Evolutionary conservation across 2,888 invertebrate genomes (phyloP).

Genomic region (Dilophus febrilis): DNA sequence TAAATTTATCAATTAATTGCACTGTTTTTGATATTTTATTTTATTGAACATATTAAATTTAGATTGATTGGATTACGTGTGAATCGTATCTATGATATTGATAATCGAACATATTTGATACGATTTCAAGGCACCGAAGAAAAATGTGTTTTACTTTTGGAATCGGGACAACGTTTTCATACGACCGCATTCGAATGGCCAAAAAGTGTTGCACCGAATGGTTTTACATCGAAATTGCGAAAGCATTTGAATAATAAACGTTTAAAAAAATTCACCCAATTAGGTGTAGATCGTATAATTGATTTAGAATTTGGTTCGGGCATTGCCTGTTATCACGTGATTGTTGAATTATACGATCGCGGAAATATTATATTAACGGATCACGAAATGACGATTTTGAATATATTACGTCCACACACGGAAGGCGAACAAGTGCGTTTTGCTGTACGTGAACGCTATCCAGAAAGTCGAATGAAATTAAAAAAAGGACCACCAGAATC

Average conservation of each 20-base stretch:
- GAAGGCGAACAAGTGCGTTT: constrained; percentile 81
- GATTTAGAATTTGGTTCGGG: constrained; percentile 89
- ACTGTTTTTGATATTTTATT: constrained; percentile 4
- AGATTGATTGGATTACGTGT: constrained; percentile 84
- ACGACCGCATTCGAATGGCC: constrained; percentile 97
- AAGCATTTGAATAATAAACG: constrained; percentile 95
- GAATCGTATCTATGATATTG: constrained; percentile 94
- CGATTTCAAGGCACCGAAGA: constrained; percentile 69
- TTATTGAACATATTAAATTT: constrained; percentile 17
- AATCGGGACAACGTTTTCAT: constrained; percentile 89
- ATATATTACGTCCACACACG: constrained; percentile 79
- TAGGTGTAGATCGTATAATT: constrained; percentile 87
- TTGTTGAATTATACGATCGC: constrained; percentile 86
- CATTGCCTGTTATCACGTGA: constrained; percentile 87
- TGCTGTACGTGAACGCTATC: constrained; percentile 86
- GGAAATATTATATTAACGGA: constrained; percentile 95
- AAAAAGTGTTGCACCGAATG: constrained; percentile 85
- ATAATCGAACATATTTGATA: constrained; percentile 89
- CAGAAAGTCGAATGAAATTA: constrained; percentile 55
- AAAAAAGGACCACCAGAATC: constrained; percentile 35
- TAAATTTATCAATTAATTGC: constrained; percentile 2
- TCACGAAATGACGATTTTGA: constrained; percentile 71
- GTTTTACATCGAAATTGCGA: constrained; percentile 95
- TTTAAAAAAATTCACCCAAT: constrained; percentile 65
- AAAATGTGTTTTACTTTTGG: constrained; percentile 74